Evolutionary conservation across 2,797 vertebrate genomes (phyloP), one percentile per base, ranked within the genome.

Genomic region (Calcarius lapponicus): DNA sequence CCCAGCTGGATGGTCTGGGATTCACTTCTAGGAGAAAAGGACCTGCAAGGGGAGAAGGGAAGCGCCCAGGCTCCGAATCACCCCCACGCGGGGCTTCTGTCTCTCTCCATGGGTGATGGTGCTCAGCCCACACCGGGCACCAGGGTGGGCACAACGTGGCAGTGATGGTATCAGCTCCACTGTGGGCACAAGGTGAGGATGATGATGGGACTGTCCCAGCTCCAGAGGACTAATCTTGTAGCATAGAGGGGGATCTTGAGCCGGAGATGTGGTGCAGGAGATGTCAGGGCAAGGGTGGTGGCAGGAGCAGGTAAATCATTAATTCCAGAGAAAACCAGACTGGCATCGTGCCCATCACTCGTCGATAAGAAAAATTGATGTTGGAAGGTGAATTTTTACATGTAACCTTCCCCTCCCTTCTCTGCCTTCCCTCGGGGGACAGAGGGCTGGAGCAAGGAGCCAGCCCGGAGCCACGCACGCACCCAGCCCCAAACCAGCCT

Each of bases 271-370:
- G 51, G 38, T 22, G 40, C 76, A 21, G 57, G 66, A 88, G 42
- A 66, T 86, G 50, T 29, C 88, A 81, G 70, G 73, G 66, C 29
- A 40, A 18, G 57, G 43, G 47, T 53, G 86, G 36, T 3, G 31
- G n/a, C 40, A 48, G 73, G 54, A 90, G 70, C 80, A 71, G 86
- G 94, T 96, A 89, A 96, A 95, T 93, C 36, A 93, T 93, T 94
- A 91, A 95, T 45, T 58, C 50, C 0, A 2, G 87, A 86, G 89
- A 92, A 87, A 96, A 40, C 50, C 62, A 65, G 18, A 72, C 73
- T 94, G 91, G 93, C 95, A 56, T 50, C 73, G 32, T 47, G 92
- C 80, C 78, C 57, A 5, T 47, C 69, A 5, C 38, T 45, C 4
- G 2, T 65, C 40, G 1, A 75, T 13, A 75, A 82, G 53, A 75